Conservation (phyloP, 2,797 vertebrate species). For the Cossypha caffra region DNA sequence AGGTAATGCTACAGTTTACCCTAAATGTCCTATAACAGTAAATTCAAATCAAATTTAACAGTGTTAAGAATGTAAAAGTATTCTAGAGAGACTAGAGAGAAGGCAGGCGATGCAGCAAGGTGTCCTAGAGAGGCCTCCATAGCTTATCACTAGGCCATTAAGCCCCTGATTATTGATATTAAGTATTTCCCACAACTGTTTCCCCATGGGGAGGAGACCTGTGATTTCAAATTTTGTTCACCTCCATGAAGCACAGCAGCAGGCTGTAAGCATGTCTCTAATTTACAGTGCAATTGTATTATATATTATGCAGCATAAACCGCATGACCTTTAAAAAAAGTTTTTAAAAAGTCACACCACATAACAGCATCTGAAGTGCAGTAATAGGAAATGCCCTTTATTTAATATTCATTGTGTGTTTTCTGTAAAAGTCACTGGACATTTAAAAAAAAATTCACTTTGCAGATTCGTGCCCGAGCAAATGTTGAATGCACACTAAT, state of each 20-base stretch:
- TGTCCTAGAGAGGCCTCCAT: neutral
- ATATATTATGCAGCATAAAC: constrained; percentile 38
- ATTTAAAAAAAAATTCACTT: neutral
- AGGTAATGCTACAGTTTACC: neutral
- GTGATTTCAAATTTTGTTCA: constrained; percentile 8
- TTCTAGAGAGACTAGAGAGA: neutral
- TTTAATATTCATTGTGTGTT: neutral
- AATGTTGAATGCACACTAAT: neutral
- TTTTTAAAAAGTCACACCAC: constrained; percentile 11
- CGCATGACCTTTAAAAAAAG: constrained; percentile 57
- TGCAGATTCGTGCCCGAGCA: neutral
- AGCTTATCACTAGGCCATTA: neutral
- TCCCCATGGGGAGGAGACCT: neutral
- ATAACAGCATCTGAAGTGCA: neutral
- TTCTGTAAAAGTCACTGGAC: constrained; percentile 38
- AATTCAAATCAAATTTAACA: neutral
- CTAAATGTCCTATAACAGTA: neutral
- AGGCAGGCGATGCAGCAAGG: neutral
- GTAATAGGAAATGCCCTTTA: neutral
- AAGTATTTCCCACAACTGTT: neutral
- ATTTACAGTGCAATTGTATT: constrained; percentile 34
- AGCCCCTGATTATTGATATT: neutral
- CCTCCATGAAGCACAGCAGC: constrained; percentile 20
- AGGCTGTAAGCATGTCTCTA: constrained; percentile 10
- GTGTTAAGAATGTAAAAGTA: neutral